These are phyloP conservation scores for Gymnarchus niloticus DNA, from an alignment of 2,113 vertebrate species.

Conservation along the genomic window DNA sequence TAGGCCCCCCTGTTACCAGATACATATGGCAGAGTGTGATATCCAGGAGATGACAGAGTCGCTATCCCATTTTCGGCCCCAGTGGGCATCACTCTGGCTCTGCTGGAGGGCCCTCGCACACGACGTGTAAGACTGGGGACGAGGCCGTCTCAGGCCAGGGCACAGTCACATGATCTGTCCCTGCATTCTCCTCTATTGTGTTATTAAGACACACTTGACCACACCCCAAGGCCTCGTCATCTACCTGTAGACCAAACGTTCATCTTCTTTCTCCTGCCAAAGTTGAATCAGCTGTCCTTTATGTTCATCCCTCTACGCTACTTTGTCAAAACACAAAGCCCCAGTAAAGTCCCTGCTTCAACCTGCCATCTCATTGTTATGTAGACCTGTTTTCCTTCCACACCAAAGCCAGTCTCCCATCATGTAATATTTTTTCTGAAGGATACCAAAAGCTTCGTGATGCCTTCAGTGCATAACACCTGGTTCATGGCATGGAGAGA, in stretches of 20 bases:
- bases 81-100: not conserved
- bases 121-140: not conserved
- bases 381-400: not conserved
- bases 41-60: not conserved
- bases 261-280: not conserved
- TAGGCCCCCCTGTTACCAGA: not conserved
- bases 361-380: not conserved
- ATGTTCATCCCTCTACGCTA: not conserved
- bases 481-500: too few species aligned
- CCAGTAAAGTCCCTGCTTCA: not conserved
- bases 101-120: not conserved
- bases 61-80: not conserved
- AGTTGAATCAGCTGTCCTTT: not conserved
- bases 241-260: not conserved
- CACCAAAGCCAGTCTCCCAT: not conserved
- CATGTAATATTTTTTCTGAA: not conserved
- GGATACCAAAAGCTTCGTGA: not conserved
- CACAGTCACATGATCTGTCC: not conserved
- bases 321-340: not conserved
- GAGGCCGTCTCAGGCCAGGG: not conserved
- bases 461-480: not conserved
- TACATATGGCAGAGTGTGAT: not conserved
- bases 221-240: not conserved
- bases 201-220: not conserved
- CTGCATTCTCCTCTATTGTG: not conserved